Base-by-base conservation (phyloP, 2,888 invertebrate species). In the Eilema depressum region DNA sequence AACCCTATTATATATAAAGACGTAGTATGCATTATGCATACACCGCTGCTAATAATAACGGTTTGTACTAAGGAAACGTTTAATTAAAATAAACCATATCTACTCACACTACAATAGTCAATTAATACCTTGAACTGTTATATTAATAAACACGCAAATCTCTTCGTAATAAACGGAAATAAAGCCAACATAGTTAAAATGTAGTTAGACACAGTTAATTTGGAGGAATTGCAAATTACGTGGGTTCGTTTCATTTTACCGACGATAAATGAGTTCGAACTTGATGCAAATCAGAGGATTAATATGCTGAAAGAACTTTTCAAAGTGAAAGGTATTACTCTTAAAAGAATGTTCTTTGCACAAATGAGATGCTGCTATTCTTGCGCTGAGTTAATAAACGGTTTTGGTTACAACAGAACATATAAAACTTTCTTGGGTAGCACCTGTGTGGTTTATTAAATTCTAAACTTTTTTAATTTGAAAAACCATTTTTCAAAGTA, bases 221-320 rank as follows among this genome's bases (percentile, higher is more conserved):
- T 72, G 62, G 73, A 72, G 59, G 66, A 71, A 79, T 73, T 79
- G 66, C 68, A 79, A 70, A 77, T 79, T 79, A 71, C 66, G 65
- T 60, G 41, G 23, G 25, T 53, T 59, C 59, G 10, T 66, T 63
- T 65, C 67, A 63, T 60, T 71, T 75, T 69, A 63, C 69, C 53
- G 64, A 57, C 63, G 63, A 75, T 47, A 71, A 79, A 79, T 77
- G 71, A 70, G 77, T 70, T 77, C 71, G 64, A 71, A 75, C 63
- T 70, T 71, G 68, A 78, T 77, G 78, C 77, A 79, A 79, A 79
- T 75, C 75, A 73, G 71, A 56, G 64, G 72, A 77, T 73, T 73
- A 79, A 73, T 26, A 53, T 72, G 69, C 70, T 64, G 69, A 61
- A 64, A 69, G 63, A 63, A 63, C 25, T 53, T 53, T 64, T 53